Percentiles rank a stretch among this genome's conserved stretches.
phyloP scores from a whole-genome alignment of 2,797 vertebrate genomes.

The Rhynchotus rufescens region DNA sequence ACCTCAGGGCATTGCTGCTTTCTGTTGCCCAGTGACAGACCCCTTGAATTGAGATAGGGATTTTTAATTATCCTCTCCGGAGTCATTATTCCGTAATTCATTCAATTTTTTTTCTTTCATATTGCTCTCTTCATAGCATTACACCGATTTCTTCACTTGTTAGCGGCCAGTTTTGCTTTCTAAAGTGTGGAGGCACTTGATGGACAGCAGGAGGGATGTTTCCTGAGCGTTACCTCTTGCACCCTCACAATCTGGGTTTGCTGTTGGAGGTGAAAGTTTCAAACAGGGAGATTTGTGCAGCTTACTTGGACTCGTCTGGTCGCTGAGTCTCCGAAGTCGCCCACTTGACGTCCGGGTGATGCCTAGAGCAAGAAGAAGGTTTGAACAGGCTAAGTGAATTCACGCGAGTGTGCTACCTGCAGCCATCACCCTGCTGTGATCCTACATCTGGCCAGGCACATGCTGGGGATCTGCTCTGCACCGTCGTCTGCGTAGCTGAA shows the following conservation, averaged over 20 bases:
- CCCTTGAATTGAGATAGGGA: neutral
- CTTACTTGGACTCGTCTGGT: constrained; percentile 76
- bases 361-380: constrained; percentile 57
- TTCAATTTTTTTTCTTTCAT: neutral
- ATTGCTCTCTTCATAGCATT: neutral
- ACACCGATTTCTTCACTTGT: neutral
- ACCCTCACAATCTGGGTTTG: neutral
- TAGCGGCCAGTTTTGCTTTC: neutral
- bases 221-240: neutral
- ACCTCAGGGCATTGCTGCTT: neutral
- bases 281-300: neutral
- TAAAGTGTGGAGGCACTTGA: neutral
- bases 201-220: neutral
- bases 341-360: constrained; percentile 74
- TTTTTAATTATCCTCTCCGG: constrained; percentile 32
- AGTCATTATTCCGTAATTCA: neutral
- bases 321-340: constrained; percentile 71
- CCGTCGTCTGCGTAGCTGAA: rapidly evolving
- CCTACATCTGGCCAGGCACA: neutral
- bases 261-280: neutral
- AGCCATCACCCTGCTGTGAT: rapidly evolving
- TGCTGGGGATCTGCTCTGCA: neutral
- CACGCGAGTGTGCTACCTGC: rapidly evolving
- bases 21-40: neutral
- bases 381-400: neutral